Evolutionary conservation across 2,888 invertebrate species (phyloP).

Genomic region (Acanthosepion pharaonis): DNA sequence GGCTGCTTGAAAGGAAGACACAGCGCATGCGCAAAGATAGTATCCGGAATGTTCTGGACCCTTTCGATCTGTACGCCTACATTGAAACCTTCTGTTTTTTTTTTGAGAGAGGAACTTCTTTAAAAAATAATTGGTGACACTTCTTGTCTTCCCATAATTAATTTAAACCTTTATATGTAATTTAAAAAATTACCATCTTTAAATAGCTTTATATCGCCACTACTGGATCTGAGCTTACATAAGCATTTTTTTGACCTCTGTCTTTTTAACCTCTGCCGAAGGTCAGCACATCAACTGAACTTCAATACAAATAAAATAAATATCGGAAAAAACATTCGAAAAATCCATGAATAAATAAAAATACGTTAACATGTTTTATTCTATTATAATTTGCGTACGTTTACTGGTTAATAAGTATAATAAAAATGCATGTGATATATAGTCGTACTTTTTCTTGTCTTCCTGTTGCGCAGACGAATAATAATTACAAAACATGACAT

Average conservation of each 20-base stretch:
- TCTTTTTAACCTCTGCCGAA: conserved; percentile 33
- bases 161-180: not conserved
- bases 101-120: not conserved
- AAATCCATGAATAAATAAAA: not conserved
- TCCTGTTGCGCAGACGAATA: too few species aligned
- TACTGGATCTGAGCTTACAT: conserved; percentile 34
- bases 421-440: too few species aligned
- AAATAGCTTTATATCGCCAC: not conserved
- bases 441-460: too few species aligned
- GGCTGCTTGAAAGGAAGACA: not conserved
- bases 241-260: not conserved
- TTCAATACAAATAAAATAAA: not conserved
- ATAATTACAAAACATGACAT: too few species aligned
- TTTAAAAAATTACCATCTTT: not conserved
- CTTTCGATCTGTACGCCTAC: not conserved
- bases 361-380: too few species aligned
- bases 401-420: too few species aligned
- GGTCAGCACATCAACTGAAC: not conserved
- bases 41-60: not conserved
- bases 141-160: not conserved
- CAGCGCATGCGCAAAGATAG: conserved; percentile 4
- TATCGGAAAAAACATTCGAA: not conserved
- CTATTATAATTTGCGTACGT: too few species aligned
- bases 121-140: not conserved
- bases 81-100: too few species aligned